phyloP scores from a whole-genome alignment of 2,797 vertebrate species.

The Sitta carolinensis region DNA sequence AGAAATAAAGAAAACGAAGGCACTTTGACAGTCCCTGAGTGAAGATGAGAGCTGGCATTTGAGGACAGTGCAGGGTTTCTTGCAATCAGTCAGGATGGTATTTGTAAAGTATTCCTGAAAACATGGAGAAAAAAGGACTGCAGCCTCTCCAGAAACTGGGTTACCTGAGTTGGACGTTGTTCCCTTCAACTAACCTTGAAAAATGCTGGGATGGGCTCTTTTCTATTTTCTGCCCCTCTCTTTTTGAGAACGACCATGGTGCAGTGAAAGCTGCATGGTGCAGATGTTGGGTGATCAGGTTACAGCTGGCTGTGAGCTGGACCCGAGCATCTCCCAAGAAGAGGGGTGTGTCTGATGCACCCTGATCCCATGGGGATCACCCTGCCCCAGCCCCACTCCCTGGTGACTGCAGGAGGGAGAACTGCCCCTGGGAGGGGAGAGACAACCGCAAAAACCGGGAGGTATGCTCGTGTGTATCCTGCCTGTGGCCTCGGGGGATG shows the following conservation, averaged over 20 bases:
- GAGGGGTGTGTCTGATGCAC: not conserved
- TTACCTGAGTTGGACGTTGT: fast-evolving
- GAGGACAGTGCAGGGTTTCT: not conserved
- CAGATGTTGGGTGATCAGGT: not conserved
- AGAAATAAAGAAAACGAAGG: conserved; percentile 3
- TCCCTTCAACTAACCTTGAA: not conserved
- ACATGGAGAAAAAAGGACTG: not conserved
- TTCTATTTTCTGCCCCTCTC: not conserved
- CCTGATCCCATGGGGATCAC: not conserved
- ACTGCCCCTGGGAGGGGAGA: not conserved
- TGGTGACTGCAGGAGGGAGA: fast-evolving
- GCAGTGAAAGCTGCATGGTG: not conserved
- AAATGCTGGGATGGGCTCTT: not conserved
- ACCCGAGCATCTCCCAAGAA: not conserved
- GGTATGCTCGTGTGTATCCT: not conserved
- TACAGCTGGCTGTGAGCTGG: not conserved
- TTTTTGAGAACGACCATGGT: not conserved
- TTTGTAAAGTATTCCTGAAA: not conserved
- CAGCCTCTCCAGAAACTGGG: not conserved
- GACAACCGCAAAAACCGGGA: fast-evolving
- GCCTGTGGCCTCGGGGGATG: fast-evolving
- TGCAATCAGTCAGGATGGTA: not conserved
- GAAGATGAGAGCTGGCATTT: not conserved
- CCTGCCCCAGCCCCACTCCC: fast-evolving
- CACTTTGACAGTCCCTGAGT: not conserved